phyloP scores from a whole-genome alignment of 2,113 vertebrate species.

The Murina feae region DNA sequence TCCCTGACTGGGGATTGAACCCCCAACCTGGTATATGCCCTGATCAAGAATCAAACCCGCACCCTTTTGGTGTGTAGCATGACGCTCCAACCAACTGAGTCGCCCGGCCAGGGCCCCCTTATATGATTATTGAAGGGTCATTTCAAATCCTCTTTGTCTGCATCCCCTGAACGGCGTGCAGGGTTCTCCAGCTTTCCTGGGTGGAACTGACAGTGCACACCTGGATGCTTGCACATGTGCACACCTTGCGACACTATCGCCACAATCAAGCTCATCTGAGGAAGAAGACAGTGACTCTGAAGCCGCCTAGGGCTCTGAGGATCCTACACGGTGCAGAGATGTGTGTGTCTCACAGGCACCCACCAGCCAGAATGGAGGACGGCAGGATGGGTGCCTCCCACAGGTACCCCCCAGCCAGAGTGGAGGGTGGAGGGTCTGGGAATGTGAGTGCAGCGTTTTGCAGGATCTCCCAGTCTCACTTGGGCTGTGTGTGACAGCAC shows the following conservation, averaged over 20 bases:
- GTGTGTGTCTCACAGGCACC: fast-evolving
- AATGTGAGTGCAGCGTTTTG: too few relatives aligned
- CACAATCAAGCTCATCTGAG: background rate
- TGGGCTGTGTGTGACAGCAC: background rate
- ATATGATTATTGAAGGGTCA: background rate
- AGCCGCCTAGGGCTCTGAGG: background rate
- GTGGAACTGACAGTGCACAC: background rate
- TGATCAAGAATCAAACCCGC: background rate
- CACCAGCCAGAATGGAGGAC: too few relatives aligned
- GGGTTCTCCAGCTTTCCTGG: background rate
- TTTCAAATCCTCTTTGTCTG: background rate
- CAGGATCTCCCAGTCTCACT: background rate
- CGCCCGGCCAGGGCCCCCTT: too few relatives aligned
- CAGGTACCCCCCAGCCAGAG: background rate
- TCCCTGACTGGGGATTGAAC: background rate
- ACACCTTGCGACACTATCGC: background rate
- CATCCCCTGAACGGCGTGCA: too few relatives aligned
- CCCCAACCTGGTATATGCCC: background rate
- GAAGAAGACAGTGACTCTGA: background rate
- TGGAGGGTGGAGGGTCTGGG: fast-evolving
- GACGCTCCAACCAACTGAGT: background rate
- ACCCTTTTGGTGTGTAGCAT: background rate
- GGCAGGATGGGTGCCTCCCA: too few relatives aligned
- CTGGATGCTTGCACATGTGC: background rate
- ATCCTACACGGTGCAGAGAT: background rate